Evolutionary conservation across 2,113 vertebrate genomes (phyloP).

Genomic region (Lanius ludovicianus): DNA sequence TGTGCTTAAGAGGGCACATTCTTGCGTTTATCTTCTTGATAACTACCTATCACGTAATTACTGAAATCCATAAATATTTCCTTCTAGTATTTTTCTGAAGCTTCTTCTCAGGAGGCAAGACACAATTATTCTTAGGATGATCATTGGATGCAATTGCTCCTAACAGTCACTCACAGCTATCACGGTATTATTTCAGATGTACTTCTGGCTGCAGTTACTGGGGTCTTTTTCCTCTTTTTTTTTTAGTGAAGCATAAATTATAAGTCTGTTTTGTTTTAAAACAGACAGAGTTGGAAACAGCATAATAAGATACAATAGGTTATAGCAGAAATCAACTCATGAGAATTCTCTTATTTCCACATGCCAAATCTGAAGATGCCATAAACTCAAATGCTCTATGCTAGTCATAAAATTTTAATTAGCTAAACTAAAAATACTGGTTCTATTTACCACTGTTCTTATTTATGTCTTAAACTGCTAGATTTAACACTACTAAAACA

Average conservation of each 20-base stretch:
- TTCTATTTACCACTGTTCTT: neutral
- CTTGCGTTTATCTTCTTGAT: neutral
- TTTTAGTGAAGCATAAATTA: neutral
- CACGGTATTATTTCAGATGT: neutral
- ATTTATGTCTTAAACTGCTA: neutral
- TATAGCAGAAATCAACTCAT: neutral
- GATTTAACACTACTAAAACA: neutral
- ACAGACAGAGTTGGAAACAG: neutral
- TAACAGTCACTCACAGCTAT: neutral
- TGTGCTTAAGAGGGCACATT: neutral
- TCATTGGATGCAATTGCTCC: neutral
- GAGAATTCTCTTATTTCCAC: constrained; percentile 28
- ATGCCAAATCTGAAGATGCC: neutral
- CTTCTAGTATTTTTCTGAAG: neutral
- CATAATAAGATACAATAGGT: constrained; percentile 12
- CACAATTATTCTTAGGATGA: neutral
- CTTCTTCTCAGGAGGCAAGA: neutral
- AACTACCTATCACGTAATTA: neutral
- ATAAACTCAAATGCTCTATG: constrained; percentile 8
- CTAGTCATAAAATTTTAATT: constrained; percentile 39
- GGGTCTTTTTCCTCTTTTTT: neutral
- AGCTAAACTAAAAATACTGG: constrained; percentile 17
- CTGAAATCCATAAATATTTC: neutral
- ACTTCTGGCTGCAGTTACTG: neutral
- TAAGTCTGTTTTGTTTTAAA: constrained; percentile 1